Base-by-base conservation (phyloP, 2,113 vertebrate species). In the Pardalotus punctatus region DNA sequence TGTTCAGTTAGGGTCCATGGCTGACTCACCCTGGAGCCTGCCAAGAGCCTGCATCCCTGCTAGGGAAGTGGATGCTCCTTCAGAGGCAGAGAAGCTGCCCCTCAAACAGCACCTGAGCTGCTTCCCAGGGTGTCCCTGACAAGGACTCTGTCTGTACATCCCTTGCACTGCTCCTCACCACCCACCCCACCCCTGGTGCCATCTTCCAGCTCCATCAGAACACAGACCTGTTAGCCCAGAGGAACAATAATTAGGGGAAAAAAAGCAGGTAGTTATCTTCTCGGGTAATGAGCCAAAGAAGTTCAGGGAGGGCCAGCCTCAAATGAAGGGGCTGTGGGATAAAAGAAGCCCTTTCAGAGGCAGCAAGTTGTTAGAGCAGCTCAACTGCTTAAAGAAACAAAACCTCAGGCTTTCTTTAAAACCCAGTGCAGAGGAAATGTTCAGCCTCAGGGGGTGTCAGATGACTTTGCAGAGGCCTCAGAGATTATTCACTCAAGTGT, bases 271-370 rank as follows among this genome's bases (percentile, higher is more conserved):
- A 42, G 23, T 36, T 92, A 35, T 88, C 92, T 90, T 88, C 88
- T 73, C 50, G 35, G 74, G n/a, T 92, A 94, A 92, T 38, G 62
- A 92, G 58, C 29, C 82, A 95, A 62, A 73, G 53, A 93, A 94
- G 47, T 90, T 65, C 11, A 67, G 48, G 24, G 88, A 86, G 47
- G 27, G 27, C 42, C 38, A 90, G 54, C 12, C 48, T 66, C 67
- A 73, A 88, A 90, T 70, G 18, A 57, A 72, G 23, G 45, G 9
- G 7, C 38, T n/a, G 8, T 24, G 22, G 33, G 16, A 61, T 83
- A 90, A 93, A 93, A 90, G 33, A 66, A 87, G 8, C 13, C 35
- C 35, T 95, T 97, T 94, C 35, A 88, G 72, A 90, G 33, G 57
- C 79, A 96, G 43, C 27, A 81, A 83, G 60, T 60, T 92, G 58